phyloP scores from a whole-genome alignment of 2,113 vertebrate genomes.

The Rhineura floridana region DNA sequence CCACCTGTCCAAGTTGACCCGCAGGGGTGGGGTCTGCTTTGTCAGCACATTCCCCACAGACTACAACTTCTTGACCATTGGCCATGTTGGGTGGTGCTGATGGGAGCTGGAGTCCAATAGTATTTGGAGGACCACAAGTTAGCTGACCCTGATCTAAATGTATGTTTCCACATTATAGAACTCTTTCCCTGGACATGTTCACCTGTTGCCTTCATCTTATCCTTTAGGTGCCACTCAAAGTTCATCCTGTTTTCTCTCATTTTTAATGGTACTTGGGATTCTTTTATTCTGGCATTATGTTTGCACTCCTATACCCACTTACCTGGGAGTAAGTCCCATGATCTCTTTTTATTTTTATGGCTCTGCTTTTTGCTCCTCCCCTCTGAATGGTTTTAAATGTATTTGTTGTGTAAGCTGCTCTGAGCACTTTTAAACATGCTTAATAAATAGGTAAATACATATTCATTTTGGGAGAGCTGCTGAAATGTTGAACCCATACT shows the following conservation, averaged over 20 bases:
- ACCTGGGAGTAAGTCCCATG: too few species aligned
- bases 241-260: neutral
- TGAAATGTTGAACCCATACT: neutral
- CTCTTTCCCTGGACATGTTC: neutral
- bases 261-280: neutral
- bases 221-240: neutral
- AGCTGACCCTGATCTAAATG: too few species aligned
- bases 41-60: too few species aligned
- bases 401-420: neutral
- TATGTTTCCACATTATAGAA: neutral
- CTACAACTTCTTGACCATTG: too few species aligned
- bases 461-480: neutral
- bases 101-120: too few species aligned
- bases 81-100: too few species aligned
- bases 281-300: neutral
- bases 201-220: neutral
- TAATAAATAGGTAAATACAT: neutral
- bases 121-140: too few species aligned
- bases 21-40: too few species aligned
- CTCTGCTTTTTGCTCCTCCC: neutral
- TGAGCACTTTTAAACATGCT: neutral
- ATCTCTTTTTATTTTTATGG: too few species aligned
- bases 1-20: too few species aligned
- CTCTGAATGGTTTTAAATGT: neutral
- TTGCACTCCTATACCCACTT: neutral